Conservation (phyloP, 2,113 vertebrate species). For the Corynorhinus townsendii region DNA sequence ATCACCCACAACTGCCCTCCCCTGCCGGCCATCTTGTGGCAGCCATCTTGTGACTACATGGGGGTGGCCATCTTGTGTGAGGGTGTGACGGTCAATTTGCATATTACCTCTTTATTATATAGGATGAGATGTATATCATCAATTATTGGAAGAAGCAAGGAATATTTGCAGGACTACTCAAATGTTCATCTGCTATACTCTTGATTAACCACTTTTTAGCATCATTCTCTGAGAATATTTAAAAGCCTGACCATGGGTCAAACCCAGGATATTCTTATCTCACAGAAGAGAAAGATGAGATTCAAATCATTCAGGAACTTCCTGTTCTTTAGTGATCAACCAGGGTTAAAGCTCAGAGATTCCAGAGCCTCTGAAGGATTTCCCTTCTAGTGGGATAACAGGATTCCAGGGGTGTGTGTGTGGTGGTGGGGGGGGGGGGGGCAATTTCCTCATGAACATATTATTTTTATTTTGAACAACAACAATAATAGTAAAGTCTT, state of each 20-base stretch:
- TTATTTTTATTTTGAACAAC: slow-evolving; percentile 35
- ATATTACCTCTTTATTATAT: too few relatives aligned
- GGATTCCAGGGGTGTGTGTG: neutral
- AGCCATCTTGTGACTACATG: too few relatives aligned
- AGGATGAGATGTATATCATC: neutral
- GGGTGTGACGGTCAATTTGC: too few relatives aligned
- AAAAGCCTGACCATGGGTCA: neutral
- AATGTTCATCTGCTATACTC: neutral
- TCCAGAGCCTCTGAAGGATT: neutral
- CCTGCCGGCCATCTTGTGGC: too few relatives aligned
- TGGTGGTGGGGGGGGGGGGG: too few relatives aligned
- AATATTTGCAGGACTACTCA: neutral
- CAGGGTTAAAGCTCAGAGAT: neutral
- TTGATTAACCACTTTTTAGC: neutral
- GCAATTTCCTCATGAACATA: neutral
- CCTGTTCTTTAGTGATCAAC: neutral
- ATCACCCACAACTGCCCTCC: too few relatives aligned
- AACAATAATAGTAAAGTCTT: neutral
- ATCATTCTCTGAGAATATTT: neutral
- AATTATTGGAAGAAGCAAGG: neutral
- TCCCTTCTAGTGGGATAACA: neutral
- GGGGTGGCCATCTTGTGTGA: too few relatives aligned
- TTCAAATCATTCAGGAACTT: neutral
- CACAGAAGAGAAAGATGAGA: neutral
- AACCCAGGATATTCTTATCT: neutral